phyloP scores from a whole-genome alignment of 2,113 vertebrate genomes.

The Paratilapia polleni region DNA sequence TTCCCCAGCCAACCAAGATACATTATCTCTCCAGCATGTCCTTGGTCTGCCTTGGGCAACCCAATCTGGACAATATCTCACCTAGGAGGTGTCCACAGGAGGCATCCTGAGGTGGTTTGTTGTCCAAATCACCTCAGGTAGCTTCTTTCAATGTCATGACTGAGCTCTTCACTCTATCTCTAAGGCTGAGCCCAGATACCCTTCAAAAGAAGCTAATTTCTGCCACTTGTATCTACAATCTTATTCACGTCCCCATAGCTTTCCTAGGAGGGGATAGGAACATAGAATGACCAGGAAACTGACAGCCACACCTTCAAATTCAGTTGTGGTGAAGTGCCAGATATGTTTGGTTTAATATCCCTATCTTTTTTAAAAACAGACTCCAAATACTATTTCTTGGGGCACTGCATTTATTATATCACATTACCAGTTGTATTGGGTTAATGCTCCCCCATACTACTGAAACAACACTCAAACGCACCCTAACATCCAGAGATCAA shows the following conservation, averaged over 20 bases:
- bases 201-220: neutral
- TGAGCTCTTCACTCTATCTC: neutral
- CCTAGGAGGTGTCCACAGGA: neutral
- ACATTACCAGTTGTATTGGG: neutral
- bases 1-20: neutral
- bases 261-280: neutral
- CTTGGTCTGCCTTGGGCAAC: neutral
- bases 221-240: neutral
- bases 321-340: neutral
- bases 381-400: neutral
- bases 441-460: too few relatives aligned
- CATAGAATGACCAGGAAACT: neutral
- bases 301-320: neutral
- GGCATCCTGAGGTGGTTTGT: neutral
- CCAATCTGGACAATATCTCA: neutral
- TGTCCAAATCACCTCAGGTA: neutral
- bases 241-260: neutral
- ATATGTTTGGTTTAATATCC: neutral
- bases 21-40: neutral
- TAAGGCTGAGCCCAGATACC: neutral
- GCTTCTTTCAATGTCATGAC: neutral
- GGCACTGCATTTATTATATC: neutral
- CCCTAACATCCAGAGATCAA: too few relatives aligned
- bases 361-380: neutral
- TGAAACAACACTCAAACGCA: too few relatives aligned